These are phyloP conservation scores for Aethina tumida DNA, from an alignment of 1,140 invertebrate genomes.

Conservation along the genomic window DNA sequence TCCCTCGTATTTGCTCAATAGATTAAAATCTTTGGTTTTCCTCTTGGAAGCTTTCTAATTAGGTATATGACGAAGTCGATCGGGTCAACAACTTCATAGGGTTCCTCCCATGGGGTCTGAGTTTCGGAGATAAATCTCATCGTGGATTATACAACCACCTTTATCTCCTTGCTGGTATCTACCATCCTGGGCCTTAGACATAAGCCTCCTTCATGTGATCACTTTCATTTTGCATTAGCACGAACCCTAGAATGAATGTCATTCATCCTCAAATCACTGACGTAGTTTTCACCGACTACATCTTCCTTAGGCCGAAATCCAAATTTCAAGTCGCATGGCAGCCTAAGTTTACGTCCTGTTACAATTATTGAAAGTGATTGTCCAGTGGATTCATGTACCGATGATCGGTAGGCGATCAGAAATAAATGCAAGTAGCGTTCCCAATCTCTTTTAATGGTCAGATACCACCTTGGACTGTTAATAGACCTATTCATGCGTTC, in stretches of 20 bases:
- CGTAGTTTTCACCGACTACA: conserved; percentile 8
- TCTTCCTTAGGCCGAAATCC: conserved; percentile 6
- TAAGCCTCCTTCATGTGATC: conserved; percentile 8
- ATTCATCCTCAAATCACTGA: conserved; percentile 5
- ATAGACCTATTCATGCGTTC: conserved; percentile 21
- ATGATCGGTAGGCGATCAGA: conserved; percentile 9
- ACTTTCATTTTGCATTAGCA: conserved; percentile 7
- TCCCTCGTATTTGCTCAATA: too few species aligned
- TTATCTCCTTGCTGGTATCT: not conserved
- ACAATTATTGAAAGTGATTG: conserved; percentile 9
- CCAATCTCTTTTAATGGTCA: conserved; percentile 8
- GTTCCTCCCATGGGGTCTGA: too few species aligned
- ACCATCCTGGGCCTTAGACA: not conserved
- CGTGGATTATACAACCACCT: not conserved
- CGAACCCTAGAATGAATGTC: conserved; percentile 7
- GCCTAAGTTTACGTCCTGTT: conserved; percentile 6
- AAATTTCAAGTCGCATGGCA: conserved; percentile 12
- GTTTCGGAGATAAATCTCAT: too few species aligned
- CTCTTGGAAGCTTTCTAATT: too few species aligned
- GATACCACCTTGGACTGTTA: conserved; percentile 6
- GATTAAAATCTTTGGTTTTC: too few species aligned
- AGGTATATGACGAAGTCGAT: too few species aligned
- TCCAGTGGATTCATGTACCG: conserved; percentile 9
- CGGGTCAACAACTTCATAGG: too few species aligned
- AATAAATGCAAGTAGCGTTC: conserved; percentile 6